These are phyloP conservation scores for Aphelinus certus DNA, from an alignment of 1,140 invertebrate genomes.

Conservation along the genomic window DNA sequence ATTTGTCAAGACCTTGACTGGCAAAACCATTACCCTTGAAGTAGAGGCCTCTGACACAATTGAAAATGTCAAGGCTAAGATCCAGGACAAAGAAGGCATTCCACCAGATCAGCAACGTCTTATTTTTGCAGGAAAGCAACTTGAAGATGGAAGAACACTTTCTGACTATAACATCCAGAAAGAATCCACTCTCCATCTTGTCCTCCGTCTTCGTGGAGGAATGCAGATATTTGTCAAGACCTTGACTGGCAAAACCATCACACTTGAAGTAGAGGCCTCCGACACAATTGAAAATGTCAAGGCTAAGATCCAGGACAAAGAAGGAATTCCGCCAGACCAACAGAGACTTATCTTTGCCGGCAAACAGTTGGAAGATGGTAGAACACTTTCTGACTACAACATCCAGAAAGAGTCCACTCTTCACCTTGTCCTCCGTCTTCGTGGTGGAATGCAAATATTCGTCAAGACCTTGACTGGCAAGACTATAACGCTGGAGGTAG, in stretches of 20 bases:
- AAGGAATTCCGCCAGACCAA: conserved; percentile 67
- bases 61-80: conserved; percentile 76
- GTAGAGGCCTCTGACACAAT: conserved; percentile 74
- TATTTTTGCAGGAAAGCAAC: conserved; percentile 74
- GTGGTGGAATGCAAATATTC: conserved; percentile 42
- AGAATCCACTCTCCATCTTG: conserved; percentile 57
- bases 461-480: conserved; percentile 74
- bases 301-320: conserved; percentile 69
- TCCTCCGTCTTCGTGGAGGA: conserved; percentile 44
- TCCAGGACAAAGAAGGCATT: conserved; percentile 74
- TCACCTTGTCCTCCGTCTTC: conserved; percentile 50
- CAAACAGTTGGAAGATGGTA: conserved; percentile 70
- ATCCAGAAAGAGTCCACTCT: conserved; percentile 58
- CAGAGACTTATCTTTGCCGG: conserved; percentile 66
- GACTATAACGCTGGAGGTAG: conserved; percentile 74
- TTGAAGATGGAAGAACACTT: conserved; percentile 76
- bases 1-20: conserved; percentile 62
- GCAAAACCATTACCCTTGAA: conserved; percentile 75
- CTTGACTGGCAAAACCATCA: conserved; percentile 73
- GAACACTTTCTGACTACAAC: conserved; percentile 67
- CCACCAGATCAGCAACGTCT: conserved; percentile 71
- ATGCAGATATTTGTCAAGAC: conserved; percentile 79
- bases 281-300: conserved; percentile 77
- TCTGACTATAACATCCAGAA: conserved; percentile 70
- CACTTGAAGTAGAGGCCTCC: conserved; percentile 71